Evolutionary conservation across 1,140 invertebrate genomes (phyloP).

Genomic region (Megalonaias nervosa): DNA sequence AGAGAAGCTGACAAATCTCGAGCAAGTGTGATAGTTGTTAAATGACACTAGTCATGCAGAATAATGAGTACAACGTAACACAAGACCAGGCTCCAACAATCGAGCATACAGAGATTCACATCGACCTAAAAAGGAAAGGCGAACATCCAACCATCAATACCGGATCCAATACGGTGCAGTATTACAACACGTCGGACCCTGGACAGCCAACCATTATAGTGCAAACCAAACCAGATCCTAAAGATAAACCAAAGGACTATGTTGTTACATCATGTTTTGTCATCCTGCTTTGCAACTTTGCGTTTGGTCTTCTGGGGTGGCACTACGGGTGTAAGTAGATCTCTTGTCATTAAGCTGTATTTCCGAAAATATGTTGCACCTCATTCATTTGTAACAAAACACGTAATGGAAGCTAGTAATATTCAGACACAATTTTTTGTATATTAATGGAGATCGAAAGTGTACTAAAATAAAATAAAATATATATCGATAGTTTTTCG

Average conservation of each 20-base stretch:
- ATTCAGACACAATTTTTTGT: no score
- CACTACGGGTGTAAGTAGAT: constrained; percentile 47
- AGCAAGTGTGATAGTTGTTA: no score
- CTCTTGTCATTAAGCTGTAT: no score
- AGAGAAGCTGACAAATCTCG: no score
- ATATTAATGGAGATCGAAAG: no score
- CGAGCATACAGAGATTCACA: constrained; percentile 46
- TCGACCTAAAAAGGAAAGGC: constrained; percentile 31
- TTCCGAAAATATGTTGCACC: no score
- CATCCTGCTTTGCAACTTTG: constrained; percentile 54
- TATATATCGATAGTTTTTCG: no score
- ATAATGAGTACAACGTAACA: not conserved
- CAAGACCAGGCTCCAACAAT: constrained; percentile 43
- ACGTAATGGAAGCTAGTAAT: no score
- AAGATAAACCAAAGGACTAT: constrained; percentile 57
- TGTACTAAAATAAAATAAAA: no score
- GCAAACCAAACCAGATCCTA: constrained; percentile 47
- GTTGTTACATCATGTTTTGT: constrained; percentile 56
- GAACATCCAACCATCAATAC: not conserved
- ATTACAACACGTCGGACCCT: constrained; percentile 30
- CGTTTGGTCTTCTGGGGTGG: constrained; percentile 50
- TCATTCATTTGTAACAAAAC: no score
- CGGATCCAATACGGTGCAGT: no score
- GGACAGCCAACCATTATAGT: constrained; percentile 41
- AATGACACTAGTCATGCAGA: no score